Evolutionary conservation across 2,113 vertebrate genomes (phyloP).

Genomic region (Pelecanus crispus): DNA sequence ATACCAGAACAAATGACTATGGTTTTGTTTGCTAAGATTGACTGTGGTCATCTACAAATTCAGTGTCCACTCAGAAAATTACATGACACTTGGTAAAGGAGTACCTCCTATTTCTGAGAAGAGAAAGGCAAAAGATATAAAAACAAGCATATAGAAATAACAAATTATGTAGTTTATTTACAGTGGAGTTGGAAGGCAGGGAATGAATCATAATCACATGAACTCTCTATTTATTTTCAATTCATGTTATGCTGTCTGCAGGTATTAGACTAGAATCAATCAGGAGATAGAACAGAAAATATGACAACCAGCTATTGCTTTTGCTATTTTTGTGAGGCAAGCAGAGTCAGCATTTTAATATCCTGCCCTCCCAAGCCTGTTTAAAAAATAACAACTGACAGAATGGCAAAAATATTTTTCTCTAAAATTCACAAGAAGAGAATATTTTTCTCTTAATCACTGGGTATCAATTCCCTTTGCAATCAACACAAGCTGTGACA

Average conservation of each 20-base stretch:
- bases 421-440: background rate
- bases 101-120: background rate
- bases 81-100: background rate
- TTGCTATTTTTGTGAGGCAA: background rate
- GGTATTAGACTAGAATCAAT: background rate
- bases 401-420: background rate
- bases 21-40: background rate
- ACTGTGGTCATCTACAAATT: background rate
- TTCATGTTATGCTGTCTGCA: background rate
- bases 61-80: background rate
- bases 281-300: background rate
- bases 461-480: background rate
- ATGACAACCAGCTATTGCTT: background rate
- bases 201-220: background rate
- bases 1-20: background rate
- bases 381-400: background rate
- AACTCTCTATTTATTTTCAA: background rate
- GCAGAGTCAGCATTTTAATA: background rate
- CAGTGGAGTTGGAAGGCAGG: background rate
- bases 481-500: slow-evolving; percentile 32
- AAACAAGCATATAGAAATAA: background rate
- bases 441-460: background rate
- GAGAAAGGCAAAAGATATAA: background rate
- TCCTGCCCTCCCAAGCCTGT: background rate
- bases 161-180: background rate